Evolutionary conservation across 2,113 vertebrate genomes (phyloP).

Genomic region (Erpornis zantholeuca): DNA sequence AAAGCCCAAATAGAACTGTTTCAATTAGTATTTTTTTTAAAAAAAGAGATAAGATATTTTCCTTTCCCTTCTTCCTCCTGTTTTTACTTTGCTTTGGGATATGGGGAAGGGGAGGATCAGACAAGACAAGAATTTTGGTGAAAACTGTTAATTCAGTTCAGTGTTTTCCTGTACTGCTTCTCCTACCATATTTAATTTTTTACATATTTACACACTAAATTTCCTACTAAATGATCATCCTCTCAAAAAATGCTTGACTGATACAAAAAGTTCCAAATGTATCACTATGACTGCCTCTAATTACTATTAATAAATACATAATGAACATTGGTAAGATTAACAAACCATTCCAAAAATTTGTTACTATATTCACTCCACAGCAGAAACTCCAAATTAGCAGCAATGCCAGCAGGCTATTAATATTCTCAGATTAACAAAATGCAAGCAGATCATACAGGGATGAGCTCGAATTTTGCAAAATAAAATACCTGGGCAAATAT

Average conservation of each 20-base stretch:
- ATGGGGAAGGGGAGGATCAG: not conserved
- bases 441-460: not conserved
- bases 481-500: not conserved
- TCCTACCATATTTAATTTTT: not conserved
- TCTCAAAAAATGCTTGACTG: not conserved
- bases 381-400: not conserved
- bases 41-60: not conserved
- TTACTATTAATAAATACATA: conserved; percentile 18
- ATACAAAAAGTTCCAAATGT: not conserved
- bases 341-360: not conserved
- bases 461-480: not conserved
- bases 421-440: not conserved
- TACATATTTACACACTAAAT: not conserved
- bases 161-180: not conserved
- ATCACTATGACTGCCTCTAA: not conserved
- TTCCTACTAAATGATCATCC: not conserved
- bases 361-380: not conserved
- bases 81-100: not conserved
- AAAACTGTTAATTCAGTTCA: not conserved
- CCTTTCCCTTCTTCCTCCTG: not conserved
- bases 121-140: not conserved
- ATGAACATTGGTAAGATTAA: conserved; percentile 33
- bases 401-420: conserved; percentile 2
- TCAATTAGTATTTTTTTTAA: not conserved
- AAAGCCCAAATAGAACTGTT: not conserved